A percentile compares a stretch with the other conserved stretches of the same genome.
These are phyloP conservation scores for Amphipoea lucens DNA, from an alignment of 2,888 invertebrate species.

Conservation along the genomic window DNA sequence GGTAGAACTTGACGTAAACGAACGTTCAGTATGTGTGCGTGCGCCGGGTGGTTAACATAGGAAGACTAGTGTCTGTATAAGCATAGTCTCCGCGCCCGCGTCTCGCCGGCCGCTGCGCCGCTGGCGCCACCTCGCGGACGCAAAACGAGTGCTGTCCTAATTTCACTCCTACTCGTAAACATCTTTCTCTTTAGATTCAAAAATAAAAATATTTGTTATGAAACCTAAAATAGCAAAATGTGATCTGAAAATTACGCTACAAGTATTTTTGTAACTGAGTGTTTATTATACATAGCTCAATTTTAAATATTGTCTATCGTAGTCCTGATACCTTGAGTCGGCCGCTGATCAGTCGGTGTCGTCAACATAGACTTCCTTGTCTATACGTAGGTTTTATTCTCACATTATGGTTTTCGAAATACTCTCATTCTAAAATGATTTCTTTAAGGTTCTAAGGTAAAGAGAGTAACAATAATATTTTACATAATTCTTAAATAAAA, in stretches of 20 bases:
- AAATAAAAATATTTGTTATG: conserved; percentile 72
- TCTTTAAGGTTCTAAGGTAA: conserved; percentile 61
- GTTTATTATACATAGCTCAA: conserved; percentile 88
- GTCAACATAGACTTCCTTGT: conserved; percentile 57
- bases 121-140: conserved; percentile 38
- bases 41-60: conserved; percentile 1
- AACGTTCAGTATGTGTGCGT: conserved; percentile 6
- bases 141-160: conserved; percentile 61
- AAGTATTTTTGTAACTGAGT: conserved; percentile 89
- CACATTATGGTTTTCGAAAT: conserved; percentile 57
- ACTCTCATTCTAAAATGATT: conserved; percentile 61
- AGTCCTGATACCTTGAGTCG: conserved; percentile 58
- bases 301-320: conserved; percentile 81
- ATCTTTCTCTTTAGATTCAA: conserved; percentile 65
- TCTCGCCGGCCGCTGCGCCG: neutral
- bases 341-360: conserved; percentile 56
- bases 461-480: conserved; percentile 70
- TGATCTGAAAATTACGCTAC: conserved; percentile 89
- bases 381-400: conserved; percentile 55
- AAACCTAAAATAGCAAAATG: conserved; percentile 80
- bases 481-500: conserved; percentile 74
- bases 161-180: conserved; percentile 59
- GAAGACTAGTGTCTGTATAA: conserved; percentile 15
- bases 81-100: neutral
- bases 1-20: conserved; percentile 5